These are phyloP conservation scores for Ephydatia muelleri DNA, from an alignment of 37 sponge, comb jelly and placozoan species.

Conservation along the genomic window DNA sequence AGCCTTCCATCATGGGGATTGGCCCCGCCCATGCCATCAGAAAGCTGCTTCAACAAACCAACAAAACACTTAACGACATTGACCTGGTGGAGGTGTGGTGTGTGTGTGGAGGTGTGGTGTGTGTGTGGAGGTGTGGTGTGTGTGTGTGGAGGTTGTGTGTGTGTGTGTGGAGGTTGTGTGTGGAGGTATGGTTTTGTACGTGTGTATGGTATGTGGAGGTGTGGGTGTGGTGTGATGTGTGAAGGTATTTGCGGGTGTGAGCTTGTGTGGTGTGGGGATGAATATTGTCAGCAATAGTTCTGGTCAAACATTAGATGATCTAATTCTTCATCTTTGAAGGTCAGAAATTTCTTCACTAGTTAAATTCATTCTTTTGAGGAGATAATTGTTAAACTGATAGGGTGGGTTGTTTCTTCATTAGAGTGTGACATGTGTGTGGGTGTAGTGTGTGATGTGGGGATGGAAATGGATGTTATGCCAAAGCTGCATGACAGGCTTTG, in stretches of 20 bases:
- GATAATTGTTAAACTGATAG: too few relatives aligned
- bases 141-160: neutral
- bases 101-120: constrained; percentile 14
- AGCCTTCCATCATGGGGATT: constrained; percentile 96
- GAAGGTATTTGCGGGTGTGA: neutral
- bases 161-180: neutral
- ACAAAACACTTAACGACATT: constrained; percentile 70
- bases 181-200: too few relatives aligned
- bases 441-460: neutral
- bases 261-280: neutral
- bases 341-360: too few relatives aligned
- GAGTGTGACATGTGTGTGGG: too few relatives aligned
- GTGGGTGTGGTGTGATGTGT: neutral
- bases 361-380: too few relatives aligned
- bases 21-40: constrained; percentile 93
- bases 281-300: too few relatives aligned
- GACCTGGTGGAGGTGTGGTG: constrained; percentile 91
- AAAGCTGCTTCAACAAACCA: constrained; percentile 57
- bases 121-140: neutral
- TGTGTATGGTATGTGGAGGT: neutral
- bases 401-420: too few relatives aligned
- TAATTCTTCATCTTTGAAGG: too few relatives aligned
- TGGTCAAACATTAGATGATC: too few relatives aligned
- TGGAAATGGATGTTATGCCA: too few relatives aligned
- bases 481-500: too few relatives aligned